These are phyloP conservation scores for Dynastes maya DNA, from an alignment of 2,888 invertebrate genomes.

Conservation along the genomic window DNA sequence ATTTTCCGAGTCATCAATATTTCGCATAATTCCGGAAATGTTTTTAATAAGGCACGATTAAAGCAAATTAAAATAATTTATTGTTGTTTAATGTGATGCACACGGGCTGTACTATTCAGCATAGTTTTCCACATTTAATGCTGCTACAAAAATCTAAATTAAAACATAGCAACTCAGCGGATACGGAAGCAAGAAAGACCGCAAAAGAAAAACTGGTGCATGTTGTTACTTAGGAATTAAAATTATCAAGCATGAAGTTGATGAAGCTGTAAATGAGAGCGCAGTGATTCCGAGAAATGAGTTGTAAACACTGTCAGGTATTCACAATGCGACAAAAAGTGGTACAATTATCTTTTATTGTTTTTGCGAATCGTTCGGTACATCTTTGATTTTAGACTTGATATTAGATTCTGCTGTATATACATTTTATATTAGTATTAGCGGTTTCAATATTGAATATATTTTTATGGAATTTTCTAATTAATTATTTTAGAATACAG, in stretches of 20 bases:
- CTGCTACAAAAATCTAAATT: no score
- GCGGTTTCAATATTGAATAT: no score
- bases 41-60: not conserved
- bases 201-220: not conserved
- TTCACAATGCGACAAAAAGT: not conserved
- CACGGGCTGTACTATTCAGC: no score
- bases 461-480: no score
- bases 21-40: no score
- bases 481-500: no score
- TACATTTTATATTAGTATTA: no score
- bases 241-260: slow-evolving; percentile 6
- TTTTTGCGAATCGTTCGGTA: not conserved
- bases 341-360: not conserved
- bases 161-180: no score
- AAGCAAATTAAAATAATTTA: not conserved
- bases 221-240: slow-evolving; percentile 3
- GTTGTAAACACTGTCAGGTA: slow-evolving; percentile 1
- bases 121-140: no score
- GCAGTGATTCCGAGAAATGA: not conserved
- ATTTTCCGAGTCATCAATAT: not conserved
- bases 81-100: not conserved
- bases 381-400: not conserved
- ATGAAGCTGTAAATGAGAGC: slow-evolving; percentile 11
- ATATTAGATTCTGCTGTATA: not conserved
- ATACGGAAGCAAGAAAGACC: slow-evolving; percentile 7